phyloP scores from a whole-genome alignment of 2,113 vertebrate genomes.

The Salvelinus namaycush region DNA sequence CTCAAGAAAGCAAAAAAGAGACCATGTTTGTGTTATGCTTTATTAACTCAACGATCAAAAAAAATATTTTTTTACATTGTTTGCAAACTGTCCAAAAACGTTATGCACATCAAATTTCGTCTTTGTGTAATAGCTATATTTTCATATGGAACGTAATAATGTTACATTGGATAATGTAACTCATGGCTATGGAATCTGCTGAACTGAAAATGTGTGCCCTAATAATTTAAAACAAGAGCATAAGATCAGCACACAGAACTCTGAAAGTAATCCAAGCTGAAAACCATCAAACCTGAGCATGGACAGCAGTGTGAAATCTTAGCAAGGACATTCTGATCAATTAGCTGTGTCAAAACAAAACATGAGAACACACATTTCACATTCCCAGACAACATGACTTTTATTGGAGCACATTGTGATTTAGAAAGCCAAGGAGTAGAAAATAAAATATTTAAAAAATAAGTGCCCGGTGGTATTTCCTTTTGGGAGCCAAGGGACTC shows the following conservation, averaged over 20 bases:
- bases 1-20: too few relatives aligned
- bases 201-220: not conserved
- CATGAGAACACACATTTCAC: not conserved
- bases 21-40: too few relatives aligned
- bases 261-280: not conserved
- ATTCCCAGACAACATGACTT: conserved; percentile 27
- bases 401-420: conserved; percentile 60
- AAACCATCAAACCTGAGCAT: too few relatives aligned
- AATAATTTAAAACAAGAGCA: not conserved
- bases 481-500: conserved; percentile 26
- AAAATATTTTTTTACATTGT: too few relatives aligned
- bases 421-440: conserved; percentile 28
- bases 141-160: not conserved
- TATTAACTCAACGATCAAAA: too few relatives aligned
- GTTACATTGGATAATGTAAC: too few relatives aligned
- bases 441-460: conserved; percentile 26
- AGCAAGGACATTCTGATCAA: not conserved
- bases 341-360: not conserved
- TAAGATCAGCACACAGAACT: not conserved
- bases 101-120: not conserved
- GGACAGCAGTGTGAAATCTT: too few relatives aligned
- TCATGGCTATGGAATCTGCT: not conserved
- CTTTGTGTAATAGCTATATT: not conserved
- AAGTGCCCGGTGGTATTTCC: conserved; percentile 44
- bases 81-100: not conserved